Conservation (phyloP, 30 jellyfish, hydroid and myxozoan genomes). For the Aurelia aurita complex sp. Pacific region DNA sequence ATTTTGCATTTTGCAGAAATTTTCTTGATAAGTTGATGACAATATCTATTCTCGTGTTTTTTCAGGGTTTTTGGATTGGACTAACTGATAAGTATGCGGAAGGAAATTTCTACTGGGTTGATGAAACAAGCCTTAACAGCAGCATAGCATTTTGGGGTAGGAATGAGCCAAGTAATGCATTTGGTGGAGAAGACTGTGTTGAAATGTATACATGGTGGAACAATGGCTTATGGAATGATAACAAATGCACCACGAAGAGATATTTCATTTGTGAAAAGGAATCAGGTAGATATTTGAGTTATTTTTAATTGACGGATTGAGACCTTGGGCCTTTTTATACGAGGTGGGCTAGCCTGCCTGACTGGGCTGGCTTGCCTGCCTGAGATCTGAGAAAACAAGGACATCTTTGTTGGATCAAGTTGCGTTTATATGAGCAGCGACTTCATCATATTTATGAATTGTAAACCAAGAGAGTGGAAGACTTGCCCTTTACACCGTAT, state of each 20-base stretch:
- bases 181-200: slow-evolving; percentile 99
- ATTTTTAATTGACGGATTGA: neutral
- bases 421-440: too few species aligned
- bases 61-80: slow-evolving; percentile 95
- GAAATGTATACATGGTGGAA: slow-evolving; percentile 76
- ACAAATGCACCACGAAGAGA: slow-evolving; percentile 71
- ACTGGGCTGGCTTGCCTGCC: too few species aligned
- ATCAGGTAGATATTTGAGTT: slow-evolving; percentile 46
- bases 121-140: slow-evolving; percentile 59
- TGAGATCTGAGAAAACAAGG: too few species aligned
- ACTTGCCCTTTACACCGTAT: too few species aligned
- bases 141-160: slow-evolving; percentile 72
- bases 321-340: too few species aligned
- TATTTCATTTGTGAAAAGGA: slow-evolving; percentile 83
- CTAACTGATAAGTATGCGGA: slow-evolving; percentile 73
- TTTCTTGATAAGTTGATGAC: too few species aligned
- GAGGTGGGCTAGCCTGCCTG: too few species aligned
- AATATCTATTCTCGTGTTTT: neutral
- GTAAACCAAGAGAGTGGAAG: too few species aligned
- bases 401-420: too few species aligned
- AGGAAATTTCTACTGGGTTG: slow-evolving; percentile 88
- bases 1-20: too few species aligned
- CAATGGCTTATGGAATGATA: slow-evolving; percentile 95
- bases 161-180: slow-evolving; percentile 92
- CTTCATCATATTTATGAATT: too few species aligned